Percentiles rank a stretch among this genome's conserved stretches.
Conservation (phyloP, 2,888 invertebrate species). For the Hybos culiciformis region DNA sequence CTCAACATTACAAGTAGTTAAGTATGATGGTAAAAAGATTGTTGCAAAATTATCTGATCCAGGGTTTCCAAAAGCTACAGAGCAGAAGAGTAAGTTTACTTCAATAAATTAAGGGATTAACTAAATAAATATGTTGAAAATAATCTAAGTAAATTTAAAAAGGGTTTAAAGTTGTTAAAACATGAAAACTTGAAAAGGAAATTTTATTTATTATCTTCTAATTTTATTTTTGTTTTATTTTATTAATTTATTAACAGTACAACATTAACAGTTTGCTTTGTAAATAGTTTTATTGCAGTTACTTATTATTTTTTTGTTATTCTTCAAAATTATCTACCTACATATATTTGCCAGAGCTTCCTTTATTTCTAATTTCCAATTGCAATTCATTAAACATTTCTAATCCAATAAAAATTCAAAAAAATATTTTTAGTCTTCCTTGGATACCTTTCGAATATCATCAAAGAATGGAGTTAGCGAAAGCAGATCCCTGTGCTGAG, state of each 20-base stretch:
- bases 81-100: constrained; percentile 49
- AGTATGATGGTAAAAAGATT: constrained; percentile 51
- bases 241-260: no score
- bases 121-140: no score
- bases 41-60: constrained; percentile 74
- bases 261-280: no score
- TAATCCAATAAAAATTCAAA: no score
- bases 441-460: constrained; percentile 85
- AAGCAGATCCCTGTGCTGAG: constrained; percentile 58
- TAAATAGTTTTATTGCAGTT: neutral
- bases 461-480: constrained; percentile 49
- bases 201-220: neutral
- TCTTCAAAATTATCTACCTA: no score
- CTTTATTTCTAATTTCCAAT: no score
- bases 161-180: no score
- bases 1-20: constrained; percentile 63
- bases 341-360: no score
- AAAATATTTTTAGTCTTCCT: constrained; percentile 47
- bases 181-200: no score
- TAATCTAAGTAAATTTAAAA: no score
- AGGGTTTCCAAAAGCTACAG: constrained; percentile 51
- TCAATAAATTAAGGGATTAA: constrained; percentile 3
- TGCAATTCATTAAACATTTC: no score
- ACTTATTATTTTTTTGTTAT: no score
- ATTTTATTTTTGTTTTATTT: constrained; percentile 3